Percentiles rank a stretch among this genome's conserved stretches.
phyloP scores from a whole-genome alignment of 2,888 invertebrate genomes.

The Phengaris alcon region DNA sequence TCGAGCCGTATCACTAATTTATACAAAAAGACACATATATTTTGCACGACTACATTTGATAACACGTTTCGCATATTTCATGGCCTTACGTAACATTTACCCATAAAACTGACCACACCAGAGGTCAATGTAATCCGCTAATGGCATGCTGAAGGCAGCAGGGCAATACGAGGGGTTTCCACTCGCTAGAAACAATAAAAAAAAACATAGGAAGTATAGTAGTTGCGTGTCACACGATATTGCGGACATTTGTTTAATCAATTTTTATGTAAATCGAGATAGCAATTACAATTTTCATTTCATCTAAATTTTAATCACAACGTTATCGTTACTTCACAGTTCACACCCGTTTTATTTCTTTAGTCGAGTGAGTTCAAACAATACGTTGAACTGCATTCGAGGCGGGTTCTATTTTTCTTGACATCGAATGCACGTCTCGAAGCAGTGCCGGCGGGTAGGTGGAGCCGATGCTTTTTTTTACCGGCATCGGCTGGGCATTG shows the following conservation, averaged over 20 bases:
- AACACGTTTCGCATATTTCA: conserved; percentile 1
- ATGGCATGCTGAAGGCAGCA: neutral
- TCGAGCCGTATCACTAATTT: conserved; percentile 7
- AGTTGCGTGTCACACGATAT: conserved; percentile 60
- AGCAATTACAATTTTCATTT: conserved; percentile 14
- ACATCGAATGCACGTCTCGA: conserved; percentile 52
- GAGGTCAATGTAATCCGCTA: conserved; percentile 23
- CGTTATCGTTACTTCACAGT: neutral
- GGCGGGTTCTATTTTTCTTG: conserved; percentile 45
- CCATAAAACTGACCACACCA: conserved; percentile 1
- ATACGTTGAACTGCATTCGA: conserved; percentile 28
- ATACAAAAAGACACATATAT: neutral
- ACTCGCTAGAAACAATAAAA: conserved; percentile 64
- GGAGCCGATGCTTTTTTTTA: conserved; percentile 74
- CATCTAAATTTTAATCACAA: conserved; percentile 10
- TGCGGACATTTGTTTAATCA: conserved; percentile 51
- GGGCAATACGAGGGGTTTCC: conserved; percentile 58
- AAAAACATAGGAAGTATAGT: conserved; percentile 66
- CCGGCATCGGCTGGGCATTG: conserved; percentile 75
- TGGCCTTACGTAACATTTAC: neutral
- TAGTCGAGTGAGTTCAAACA: conserved; percentile 4
- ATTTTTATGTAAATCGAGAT: conserved; percentile 29
- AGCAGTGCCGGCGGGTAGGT: conserved; percentile 60
- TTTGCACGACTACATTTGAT: neutral
- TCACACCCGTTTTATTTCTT: neutral